phyloP scores from a whole-genome alignment of 2,888 invertebrate genomes.

The Philereme vetulata region DNA sequence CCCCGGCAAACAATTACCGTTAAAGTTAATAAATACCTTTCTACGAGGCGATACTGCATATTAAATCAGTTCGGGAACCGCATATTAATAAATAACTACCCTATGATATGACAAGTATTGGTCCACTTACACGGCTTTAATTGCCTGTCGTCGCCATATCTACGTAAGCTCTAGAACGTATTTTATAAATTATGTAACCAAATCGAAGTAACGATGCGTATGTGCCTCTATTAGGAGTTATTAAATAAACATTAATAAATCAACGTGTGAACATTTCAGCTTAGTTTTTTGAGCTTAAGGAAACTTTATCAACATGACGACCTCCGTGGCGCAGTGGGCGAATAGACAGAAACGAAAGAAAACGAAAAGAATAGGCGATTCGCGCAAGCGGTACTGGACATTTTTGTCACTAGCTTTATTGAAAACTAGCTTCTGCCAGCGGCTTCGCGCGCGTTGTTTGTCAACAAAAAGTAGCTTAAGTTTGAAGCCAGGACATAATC shows the following conservation, averaged over 20 bases:
- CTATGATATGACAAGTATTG: slow-evolving; percentile 67
- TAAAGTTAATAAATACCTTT: slow-evolving; percentile 62
- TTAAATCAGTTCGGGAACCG: slow-evolving; percentile 68
- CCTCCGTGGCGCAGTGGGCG: too few relatives aligned
- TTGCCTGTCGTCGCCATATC: slow-evolving; percentile 61
- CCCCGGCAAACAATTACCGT: slow-evolving; percentile 55
- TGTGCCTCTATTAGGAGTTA: slow-evolving; percentile 31
- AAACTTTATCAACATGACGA: too few relatives aligned
- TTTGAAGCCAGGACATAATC: too few relatives aligned
- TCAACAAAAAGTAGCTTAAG: too few relatives aligned
- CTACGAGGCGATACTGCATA: slow-evolving; percentile 64
- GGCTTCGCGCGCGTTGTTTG: too few relatives aligned
- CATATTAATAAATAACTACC: slow-evolving; percentile 63
- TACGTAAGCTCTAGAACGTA: slow-evolving; percentile 42
- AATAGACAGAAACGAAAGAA: too few relatives aligned
- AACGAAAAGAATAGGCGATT: too few relatives aligned
- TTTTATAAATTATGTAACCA: slow-evolving; percentile 55
- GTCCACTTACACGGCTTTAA: slow-evolving; percentile 66
- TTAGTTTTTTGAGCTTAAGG: neutral
- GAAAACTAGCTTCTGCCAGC: too few relatives aligned
- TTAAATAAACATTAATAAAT: slow-evolving; percentile 31
- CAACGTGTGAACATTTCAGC: slow-evolving; percentile 15
- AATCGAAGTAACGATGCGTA: slow-evolving; percentile 44
- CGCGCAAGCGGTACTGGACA: too few relatives aligned
- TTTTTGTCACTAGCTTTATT: too few relatives aligned